phyloP scores from a whole-genome alignment of 2,888 invertebrate genomes.

The Orthosia cruda region DNA sequence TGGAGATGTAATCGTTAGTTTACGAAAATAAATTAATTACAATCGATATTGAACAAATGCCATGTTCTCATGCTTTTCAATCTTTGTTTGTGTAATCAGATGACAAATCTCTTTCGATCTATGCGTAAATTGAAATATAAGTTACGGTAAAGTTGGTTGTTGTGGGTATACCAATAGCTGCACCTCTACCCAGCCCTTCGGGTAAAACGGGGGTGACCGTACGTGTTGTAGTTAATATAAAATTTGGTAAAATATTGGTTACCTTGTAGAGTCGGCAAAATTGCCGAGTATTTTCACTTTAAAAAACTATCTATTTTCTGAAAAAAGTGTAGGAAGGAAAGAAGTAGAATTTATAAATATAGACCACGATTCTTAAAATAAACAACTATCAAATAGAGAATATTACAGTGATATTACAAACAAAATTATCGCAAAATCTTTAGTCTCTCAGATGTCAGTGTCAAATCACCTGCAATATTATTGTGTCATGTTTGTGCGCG shows the following conservation, averaged over 20 bases:
- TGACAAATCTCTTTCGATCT: too few species aligned
- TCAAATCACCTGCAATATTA: slow-evolving; percentile 28
- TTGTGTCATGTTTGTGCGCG: not conserved
- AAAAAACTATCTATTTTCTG: not conserved
- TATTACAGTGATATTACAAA: slow-evolving; percentile 19
- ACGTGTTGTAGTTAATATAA: too few species aligned
- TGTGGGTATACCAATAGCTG: too few species aligned
- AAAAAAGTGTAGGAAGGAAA: not conserved
- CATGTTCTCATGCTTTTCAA: not conserved
- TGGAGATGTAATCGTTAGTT: not conserved
- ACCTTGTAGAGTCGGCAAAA: slow-evolving; percentile 10
- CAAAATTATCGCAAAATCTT: slow-evolving; percentile 44
- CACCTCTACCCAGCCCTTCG: too few species aligned
- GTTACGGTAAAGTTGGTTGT: not conserved
- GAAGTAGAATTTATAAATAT: not conserved
- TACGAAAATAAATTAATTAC: not conserved
- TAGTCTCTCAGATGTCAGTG: slow-evolving; percentile 27
- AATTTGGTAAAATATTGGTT: not conserved
- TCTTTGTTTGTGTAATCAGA: not conserved
- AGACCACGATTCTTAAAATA: slow-evolving; percentile 15
- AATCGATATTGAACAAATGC: not conserved
- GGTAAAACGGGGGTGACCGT: too few species aligned
- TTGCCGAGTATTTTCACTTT: not conserved
- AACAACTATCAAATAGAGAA: slow-evolving; percentile 27
- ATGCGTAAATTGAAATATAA: not conserved